Evolutionary conservation across 2,797 vertebrate genomes (phyloP).

Genomic region (Lacerta agilis): DNA sequence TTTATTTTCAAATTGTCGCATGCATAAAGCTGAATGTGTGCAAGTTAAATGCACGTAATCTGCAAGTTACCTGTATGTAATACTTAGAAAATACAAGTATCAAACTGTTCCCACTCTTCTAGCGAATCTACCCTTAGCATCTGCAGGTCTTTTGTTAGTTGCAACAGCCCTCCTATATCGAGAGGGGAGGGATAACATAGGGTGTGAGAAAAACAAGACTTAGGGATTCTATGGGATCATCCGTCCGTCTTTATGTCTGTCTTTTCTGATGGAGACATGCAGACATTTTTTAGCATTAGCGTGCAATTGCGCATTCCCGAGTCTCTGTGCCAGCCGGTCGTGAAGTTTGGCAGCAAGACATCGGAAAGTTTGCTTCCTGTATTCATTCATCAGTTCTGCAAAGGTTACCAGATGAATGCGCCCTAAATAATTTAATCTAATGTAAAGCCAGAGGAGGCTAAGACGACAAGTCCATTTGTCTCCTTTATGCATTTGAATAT

Average conservation of each 20-base stretch:
- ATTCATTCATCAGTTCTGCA: slow-evolving; percentile 58
- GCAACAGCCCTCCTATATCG: slow-evolving; percentile 16
- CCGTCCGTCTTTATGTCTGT: neutral
- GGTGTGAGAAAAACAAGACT: slow-evolving; percentile 44
- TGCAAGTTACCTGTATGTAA: too few species aligned
- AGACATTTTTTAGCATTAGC: slow-evolving; percentile 68
- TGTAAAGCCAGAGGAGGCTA: slow-evolving; percentile 65
- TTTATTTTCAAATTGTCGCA: too few species aligned
- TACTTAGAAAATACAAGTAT: neutral
- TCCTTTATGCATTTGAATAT: slow-evolving; percentile 66
- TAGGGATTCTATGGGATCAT: slow-evolving; percentile 46
- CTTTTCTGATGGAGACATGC: slow-evolving; percentile 49
- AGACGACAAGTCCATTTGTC: slow-evolving; percentile 68
- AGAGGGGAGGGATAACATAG: slow-evolving; percentile 35
- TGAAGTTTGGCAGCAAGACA: slow-evolving; percentile 62
- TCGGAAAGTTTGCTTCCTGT: slow-evolving; percentile 66
- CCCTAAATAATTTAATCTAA: slow-evolving; percentile 75
- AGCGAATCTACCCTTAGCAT: slow-evolving; percentile 43
- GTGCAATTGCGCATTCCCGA: slow-evolving; percentile 53
- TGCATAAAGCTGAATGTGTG: too few species aligned
- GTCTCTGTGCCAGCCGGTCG: slow-evolving; percentile 59
- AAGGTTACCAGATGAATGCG: slow-evolving; percentile 71
- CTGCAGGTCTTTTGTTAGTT: slow-evolving; percentile 39
- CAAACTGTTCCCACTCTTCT: too few species aligned
- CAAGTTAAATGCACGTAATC: too few species aligned